phyloP scores from a whole-genome alignment of 2,113 vertebrate genomes.

The Hippotragus niger region DNA sequence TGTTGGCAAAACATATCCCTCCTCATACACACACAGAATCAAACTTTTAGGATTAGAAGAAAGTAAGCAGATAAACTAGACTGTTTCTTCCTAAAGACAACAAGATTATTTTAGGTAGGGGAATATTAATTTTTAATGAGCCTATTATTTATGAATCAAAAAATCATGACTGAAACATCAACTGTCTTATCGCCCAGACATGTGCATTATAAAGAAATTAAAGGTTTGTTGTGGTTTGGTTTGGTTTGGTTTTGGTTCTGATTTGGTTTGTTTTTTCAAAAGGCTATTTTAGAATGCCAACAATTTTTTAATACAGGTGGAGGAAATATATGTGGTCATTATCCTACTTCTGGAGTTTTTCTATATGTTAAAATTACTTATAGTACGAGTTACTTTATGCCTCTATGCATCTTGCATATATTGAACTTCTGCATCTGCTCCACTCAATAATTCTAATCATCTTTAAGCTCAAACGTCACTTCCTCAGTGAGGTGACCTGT shows the following conservation, averaged over 20 bases:
- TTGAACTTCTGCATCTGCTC: not conserved
- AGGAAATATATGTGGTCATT: not conserved
- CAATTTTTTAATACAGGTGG: not conserved
- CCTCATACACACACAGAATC: not conserved
- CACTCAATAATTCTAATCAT: not conserved
- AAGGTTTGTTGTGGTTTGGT: not conserved
- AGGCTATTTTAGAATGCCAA: not conserved
- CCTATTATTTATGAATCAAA: not conserved
- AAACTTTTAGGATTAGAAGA: not conserved
- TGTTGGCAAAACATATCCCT: not conserved
- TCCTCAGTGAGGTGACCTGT: not conserved
- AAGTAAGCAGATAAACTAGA: not conserved
- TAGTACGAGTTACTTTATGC: not conserved
- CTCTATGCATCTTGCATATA: not conserved
- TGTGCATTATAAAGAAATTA: not conserved
- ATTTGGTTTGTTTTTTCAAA: not conserved
- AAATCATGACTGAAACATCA: not conserved
- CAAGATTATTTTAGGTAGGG: not conserved
- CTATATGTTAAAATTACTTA: not conserved
- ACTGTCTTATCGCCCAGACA: not conserved
- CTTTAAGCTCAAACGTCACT: not conserved
- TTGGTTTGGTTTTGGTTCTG: not conserved
- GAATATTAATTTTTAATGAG: not conserved
- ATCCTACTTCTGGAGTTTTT: not conserved
- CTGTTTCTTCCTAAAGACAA: not conserved